Evolutionary conservation across 64 coral and sea anemone species (phyloP).

Genomic region (Porites lutea): DNA sequence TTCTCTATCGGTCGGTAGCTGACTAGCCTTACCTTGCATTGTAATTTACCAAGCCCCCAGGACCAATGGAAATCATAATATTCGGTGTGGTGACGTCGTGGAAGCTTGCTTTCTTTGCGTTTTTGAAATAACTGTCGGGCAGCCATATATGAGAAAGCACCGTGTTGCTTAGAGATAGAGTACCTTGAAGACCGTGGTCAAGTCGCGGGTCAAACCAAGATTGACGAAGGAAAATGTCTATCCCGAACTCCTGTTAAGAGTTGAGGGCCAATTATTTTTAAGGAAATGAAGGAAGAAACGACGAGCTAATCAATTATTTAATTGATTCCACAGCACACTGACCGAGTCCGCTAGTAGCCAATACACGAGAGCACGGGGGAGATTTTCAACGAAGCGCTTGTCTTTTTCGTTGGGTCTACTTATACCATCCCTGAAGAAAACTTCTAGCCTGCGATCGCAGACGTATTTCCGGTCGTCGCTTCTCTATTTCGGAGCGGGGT

Average conservation of each 20-base stretch:
- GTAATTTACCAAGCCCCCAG: constrained; percentile 43
- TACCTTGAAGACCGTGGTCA: constrained; percentile 44
- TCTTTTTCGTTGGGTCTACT: no score
- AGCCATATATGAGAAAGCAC: constrained; percentile 57
- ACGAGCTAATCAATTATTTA: neutral
- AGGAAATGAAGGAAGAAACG: neutral
- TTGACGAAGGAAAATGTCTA: constrained; percentile 55
- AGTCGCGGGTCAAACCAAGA: constrained; percentile 32
- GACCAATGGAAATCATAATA: constrained; percentile 59
- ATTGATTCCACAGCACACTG: no score
- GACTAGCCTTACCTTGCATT: constrained; percentile 42
- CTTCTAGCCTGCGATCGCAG: neutral
- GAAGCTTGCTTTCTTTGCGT: constrained; percentile 54
- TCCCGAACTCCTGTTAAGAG: constrained; percentile 44
- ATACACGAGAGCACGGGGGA: no score
- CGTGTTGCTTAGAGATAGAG: constrained; percentile 44
- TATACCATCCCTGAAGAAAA: no score
- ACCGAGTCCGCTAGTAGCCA: no score
- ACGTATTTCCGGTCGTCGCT: no score
- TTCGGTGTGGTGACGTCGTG: constrained; percentile 62
- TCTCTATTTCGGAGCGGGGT: neutral
- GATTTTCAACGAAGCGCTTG: no score
- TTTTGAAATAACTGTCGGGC: constrained; percentile 68
- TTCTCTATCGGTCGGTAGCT: neutral
- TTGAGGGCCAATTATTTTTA: neutral